A percentile compares a stretch with the other conserved stretches of the same genome.
Evolutionary conservation across 2,888 invertebrate species (phyloP).

Genomic region (Drosophila demipolita): DNA sequence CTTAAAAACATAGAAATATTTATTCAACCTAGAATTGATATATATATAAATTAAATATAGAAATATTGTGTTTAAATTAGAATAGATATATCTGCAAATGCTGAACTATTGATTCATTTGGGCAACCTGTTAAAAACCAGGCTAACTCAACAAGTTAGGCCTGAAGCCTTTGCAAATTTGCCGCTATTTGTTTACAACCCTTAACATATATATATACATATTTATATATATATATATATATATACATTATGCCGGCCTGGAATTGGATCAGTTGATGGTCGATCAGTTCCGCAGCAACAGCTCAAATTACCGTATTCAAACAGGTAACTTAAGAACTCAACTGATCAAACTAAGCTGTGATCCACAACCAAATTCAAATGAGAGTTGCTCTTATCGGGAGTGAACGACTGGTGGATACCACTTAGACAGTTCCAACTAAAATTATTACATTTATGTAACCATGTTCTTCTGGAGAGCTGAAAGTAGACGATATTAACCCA

Average conservation of each 20-base stretch:
- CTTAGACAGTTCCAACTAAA: background rate
- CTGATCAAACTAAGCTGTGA: constrained; percentile 14
- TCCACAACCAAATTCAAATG: constrained; percentile 35
- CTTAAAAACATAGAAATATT: background rate
- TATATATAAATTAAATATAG: background rate
- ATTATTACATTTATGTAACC: background rate
- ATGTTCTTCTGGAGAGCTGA: too few species aligned
- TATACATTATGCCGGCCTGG: constrained; percentile 33
- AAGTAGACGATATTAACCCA: too few species aligned
- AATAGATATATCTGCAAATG: background rate
- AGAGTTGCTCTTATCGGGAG: rapidly evolving
- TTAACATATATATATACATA: background rate
- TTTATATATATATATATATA: background rate
- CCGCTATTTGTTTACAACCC: constrained; percentile 17
- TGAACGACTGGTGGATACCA: background rate
- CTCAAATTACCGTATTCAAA: constrained; percentile 48
- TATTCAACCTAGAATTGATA: background rate
- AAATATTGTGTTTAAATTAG: background rate
- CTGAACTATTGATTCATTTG: background rate
- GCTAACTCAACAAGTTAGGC: constrained; percentile 15
- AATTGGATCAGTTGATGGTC: constrained; percentile 36
- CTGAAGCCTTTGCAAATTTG: constrained; percentile 19
- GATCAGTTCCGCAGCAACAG: constrained; percentile 44
- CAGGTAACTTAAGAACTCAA: constrained; percentile 53
- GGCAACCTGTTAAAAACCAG: background rate